Conservation (phyloP, 2,797 vertebrate genomes). For the Mormyrus proboscirostris region DNA sequence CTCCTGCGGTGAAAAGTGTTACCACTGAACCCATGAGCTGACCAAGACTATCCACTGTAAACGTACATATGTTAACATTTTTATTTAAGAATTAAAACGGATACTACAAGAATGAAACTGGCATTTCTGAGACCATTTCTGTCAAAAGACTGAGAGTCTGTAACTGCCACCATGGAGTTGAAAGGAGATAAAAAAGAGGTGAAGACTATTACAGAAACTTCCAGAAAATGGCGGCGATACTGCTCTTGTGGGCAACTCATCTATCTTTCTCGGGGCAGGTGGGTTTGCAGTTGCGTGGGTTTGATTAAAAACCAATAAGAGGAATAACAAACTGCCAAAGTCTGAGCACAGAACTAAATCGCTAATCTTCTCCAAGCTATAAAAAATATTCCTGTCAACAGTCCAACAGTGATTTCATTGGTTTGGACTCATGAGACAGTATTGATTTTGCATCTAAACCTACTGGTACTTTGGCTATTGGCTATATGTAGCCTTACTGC, state of each 20-base stretch:
- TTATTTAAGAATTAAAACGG: neutral
- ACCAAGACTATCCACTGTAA: neutral
- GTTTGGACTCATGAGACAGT: neutral
- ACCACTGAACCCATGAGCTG: neutral
- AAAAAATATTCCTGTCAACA: neutral
- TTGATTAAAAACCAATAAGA: neutral
- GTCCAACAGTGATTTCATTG: neutral
- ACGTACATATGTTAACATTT: neutral
- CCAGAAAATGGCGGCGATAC: neutral
- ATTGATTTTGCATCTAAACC: neutral
- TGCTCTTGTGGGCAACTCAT: neutral
- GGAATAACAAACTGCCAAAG: neutral
- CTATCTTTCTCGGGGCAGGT: neutral
- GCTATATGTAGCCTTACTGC: neutral
- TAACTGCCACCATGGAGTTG: neutral
- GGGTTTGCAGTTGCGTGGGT: conserved; percentile 45
- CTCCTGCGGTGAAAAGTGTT: neutral
- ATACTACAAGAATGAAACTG: neutral
- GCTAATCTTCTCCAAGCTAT: neutral
- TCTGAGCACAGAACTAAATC: neutral
- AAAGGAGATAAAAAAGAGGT: neutral
- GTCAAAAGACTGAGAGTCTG: neutral
- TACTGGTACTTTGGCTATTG: neutral
- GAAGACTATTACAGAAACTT: neutral
- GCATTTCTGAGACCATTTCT: neutral